Percentiles rank a stretch among this genome's conserved stretches.
Evolutionary conservation across 2,797 vertebrate genomes (phyloP).

Genomic region (Etheostoma nigrum): DNA sequence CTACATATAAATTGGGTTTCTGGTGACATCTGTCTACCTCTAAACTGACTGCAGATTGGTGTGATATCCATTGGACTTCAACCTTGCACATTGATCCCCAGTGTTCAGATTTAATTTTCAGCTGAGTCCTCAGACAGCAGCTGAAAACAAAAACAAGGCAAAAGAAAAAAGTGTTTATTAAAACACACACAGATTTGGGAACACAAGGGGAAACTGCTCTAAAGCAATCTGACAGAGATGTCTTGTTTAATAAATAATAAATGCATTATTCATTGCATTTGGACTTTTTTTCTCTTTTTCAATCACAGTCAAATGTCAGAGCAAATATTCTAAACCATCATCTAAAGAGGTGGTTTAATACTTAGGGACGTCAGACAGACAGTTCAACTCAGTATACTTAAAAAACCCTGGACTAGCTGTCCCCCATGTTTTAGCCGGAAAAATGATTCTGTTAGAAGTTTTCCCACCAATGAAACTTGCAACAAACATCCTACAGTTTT

Average conservation of each 20-base stretch:
- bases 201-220: slow-evolving; percentile 13
- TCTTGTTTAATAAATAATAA: too few species aligned
- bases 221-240: slow-evolving; percentile 33
- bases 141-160: slow-evolving; percentile 23
- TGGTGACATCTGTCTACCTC: slow-evolving; percentile 5
- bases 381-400: slow-evolving; percentile 10
- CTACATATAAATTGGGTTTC: neutral
- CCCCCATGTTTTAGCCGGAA: neutral
- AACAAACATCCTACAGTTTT: neutral
- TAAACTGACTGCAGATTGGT: neutral
- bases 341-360: slow-evolving; percentile 11
- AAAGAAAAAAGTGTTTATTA: slow-evolving; percentile 37
- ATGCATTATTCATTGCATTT: slow-evolving; percentile 57
- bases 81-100: too few species aligned
- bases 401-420: neutral
- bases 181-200: slow-evolving; percentile 29
- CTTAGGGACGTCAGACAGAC: neutral
- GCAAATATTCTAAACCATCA: slow-evolving; percentile 21
- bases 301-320: slow-evolving; percentile 45
- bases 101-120: slow-evolving; percentile 23
- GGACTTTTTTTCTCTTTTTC: slow-evolving; percentile 26
- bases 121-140: slow-evolving; percentile 44
- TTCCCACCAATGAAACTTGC: neutral
- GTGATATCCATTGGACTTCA: too few species aligned
- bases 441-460: slow-evolving; percentile 9